phyloP scores from a whole-genome alignment of 1,140 invertebrate species.

The Matsumurasca onukii region DNA sequence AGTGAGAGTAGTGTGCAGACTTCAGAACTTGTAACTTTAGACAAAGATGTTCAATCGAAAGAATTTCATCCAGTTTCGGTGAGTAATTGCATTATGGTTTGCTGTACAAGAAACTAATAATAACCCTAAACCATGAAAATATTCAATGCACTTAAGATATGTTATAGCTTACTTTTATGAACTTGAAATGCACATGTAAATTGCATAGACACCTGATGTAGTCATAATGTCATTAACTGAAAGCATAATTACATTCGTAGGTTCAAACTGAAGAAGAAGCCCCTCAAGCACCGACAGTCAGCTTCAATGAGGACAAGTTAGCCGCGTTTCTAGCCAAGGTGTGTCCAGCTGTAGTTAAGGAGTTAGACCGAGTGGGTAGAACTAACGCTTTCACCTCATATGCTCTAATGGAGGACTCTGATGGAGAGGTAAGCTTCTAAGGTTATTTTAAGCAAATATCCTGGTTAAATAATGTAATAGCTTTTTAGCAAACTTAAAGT shows the following conservation, averaged over 20 bases:
- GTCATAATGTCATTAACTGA: not conserved
- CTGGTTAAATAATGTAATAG: no score
- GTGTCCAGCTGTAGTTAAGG: conserved; percentile 4
- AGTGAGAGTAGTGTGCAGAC: no score
- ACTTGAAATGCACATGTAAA: not conserved
- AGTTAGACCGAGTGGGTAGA: conserved; percentile 4
- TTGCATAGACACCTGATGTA: not conserved
- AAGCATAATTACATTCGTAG: not conserved
- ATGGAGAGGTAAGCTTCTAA: not conserved
- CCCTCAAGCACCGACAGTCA: not conserved
- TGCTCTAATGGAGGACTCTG: not conserved
- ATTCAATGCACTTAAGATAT: not conserved
- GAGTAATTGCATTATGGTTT: no score
- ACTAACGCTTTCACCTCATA: conserved; percentile 12
- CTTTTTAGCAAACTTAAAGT: no score
- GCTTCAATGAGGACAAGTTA: not conserved
- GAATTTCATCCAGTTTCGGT: no score
- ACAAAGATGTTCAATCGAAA: no score
- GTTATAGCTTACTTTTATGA: not conserved
- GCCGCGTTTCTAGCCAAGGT: not conserved
- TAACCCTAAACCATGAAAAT: not conserved
- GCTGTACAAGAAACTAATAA: no score
- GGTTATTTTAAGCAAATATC: no score
- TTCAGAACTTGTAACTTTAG: no score
- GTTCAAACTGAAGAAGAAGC: not conserved